Evolutionary conservation across 2,888 invertebrate species (phyloP), one percentile per base, ranked within the genome.

Genomic region (Arctia plantaginis): DNA sequence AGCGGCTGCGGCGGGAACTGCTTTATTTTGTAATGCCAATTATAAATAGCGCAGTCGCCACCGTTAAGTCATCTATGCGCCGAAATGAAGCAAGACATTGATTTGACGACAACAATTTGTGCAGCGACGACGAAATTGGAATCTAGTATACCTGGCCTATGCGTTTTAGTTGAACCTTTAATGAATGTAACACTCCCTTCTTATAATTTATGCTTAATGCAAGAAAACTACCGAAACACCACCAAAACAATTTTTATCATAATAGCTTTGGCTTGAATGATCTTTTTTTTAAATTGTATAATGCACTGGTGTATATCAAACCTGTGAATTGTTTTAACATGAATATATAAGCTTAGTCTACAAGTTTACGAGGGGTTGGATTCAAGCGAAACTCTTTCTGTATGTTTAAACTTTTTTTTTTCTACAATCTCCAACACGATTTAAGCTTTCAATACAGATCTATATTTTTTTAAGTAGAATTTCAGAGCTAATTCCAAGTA

Each of bases 21-120:
- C 55, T 71, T 71, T 62, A 67, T 62, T 67, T 67, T 71, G 71
- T 30, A 71, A 62, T 59, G 64, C 47, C 76, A 69, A 74, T 80
- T 80, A 82, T 74, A 77, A 80, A 82, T 73, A 77, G 71, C 59
- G 39, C 67, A 55, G 33, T 71, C 30, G 66, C 18, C 20, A 66
- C 35, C 44, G 20, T 51, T 59, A 68, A 35, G 39, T 68, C 30
- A 30, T 27, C 27, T 66, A 15, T 41, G 41, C 66, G 41, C 27
- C 27, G 41, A 41, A 66, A 27, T 41, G 27, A 44, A n/a, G 27
- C 39, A 35, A 66, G 27, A 20, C 18, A 10, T 66, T 41, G 35
- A 20, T 62, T 62, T 30, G 30, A 18, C 62, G 13, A 59, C 59
- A 59, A 15, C 27, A 27, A 10, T 3, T 15, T 59, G 13, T 27